Evolutionary conservation across 64 coral and sea anemone species (phyloP), one percentile per base, ranked within the genome.

Genomic region (Pocillopora verrucosa): DNA sequence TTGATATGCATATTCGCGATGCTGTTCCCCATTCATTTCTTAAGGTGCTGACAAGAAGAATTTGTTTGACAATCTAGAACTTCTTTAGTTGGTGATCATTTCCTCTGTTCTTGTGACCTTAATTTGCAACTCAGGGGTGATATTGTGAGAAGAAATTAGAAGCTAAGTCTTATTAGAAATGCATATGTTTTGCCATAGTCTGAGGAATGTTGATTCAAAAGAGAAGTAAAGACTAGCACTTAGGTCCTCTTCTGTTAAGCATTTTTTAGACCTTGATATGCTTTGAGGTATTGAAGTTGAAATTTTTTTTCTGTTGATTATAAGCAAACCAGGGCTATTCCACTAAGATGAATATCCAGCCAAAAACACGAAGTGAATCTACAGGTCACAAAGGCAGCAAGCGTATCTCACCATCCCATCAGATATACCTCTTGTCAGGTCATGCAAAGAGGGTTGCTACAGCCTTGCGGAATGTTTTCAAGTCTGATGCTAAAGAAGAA

Each of bases 381-480:
- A 56, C 76, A 20, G 41, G 72, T 10, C 75, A 76, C 25, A 92
- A 92, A 30, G 60, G 68, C 25, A 82, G 90, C 34, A 92, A 92
- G 73, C 90, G 90, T 1, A 68, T 35, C 16, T 92, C 90, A 16
- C 82, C 82, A 0, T 84, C 82, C 20, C 67, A 84, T 72, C 82
- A 84, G 65, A 83, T 75, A 25, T 65, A 86, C 59, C 16, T 82
- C 5, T 38, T 91, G 26, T 77, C 76, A 11, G 83, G 90, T 30
- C 79, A 87, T 4, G 90, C 90, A 2, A 92, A 87, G 36, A 79
- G 82, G 37, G 26, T 92, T 16, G 84, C 90, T 57, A 72, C 90
- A 72, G 90, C 90, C 17, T 63, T 92, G 1, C 84, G 77, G 15
- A 92, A 87, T 80, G 90, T 92, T 22, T 92, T 92, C 64, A 77